phyloP scores from a whole-genome alignment of 2,888 invertebrate species.

The Parnassius orleans region DNA sequence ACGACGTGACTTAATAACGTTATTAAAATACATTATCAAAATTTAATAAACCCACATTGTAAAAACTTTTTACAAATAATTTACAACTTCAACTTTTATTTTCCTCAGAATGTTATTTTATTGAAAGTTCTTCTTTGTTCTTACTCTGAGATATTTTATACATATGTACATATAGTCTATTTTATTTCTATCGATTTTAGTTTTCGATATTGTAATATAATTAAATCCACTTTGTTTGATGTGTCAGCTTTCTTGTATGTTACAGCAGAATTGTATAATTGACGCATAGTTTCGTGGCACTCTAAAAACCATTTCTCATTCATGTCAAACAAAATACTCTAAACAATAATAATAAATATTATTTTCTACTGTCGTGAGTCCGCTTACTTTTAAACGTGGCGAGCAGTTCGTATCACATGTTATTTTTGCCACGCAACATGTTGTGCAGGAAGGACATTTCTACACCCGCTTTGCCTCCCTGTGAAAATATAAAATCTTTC shows the following conservation, averaged over 20 bases:
- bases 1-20: no score
- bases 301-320: slow-evolving; percentile 12
- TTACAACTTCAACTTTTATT: slow-evolving; percentile 2
- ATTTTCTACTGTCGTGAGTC: slow-evolving; percentile 65
- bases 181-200: no score
- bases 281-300: no score
- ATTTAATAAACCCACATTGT: background rate
- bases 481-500: no score
- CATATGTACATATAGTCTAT: no score
- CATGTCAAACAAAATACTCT: slow-evolving; percentile 27
- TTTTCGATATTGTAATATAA: no score
- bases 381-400: slow-evolving; percentile 37
- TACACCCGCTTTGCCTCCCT: slow-evolving; percentile 74
- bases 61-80: slow-evolving; percentile 6
- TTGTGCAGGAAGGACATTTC: slow-evolving; percentile 87
- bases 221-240: no score
- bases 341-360: slow-evolving; percentile 40
- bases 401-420: slow-evolving; percentile 21
- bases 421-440: slow-evolving; percentile 42
- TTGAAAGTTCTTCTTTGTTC: no score
- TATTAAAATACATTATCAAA: background rate
- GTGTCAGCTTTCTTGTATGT: no score
- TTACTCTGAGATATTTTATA: no score
- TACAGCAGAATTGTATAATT: no score
- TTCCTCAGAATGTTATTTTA: no score